A percentile compares a stretch with the other conserved stretches of the same genome.
These are phyloP conservation scores for Poecilia gillii DNA, from an alignment of 2,797 vertebrate genomes.

Conservation along the genomic window DNA sequence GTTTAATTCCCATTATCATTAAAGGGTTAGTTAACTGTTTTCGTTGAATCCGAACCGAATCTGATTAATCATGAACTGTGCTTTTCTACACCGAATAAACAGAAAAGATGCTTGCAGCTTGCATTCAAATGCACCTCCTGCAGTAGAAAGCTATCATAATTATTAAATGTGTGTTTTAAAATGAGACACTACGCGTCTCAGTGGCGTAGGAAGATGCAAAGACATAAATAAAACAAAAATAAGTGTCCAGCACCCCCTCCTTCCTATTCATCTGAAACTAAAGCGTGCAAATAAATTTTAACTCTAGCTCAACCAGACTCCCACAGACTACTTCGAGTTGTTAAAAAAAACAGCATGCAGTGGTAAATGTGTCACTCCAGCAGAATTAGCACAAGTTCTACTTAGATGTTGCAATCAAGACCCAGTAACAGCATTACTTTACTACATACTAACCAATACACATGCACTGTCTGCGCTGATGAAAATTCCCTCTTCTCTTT, in stretches of 20 bases:
- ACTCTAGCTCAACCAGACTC: neutral
- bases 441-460: neutral
- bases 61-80: neutral
- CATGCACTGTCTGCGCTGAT: neutral
- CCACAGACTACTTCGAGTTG: neutral
- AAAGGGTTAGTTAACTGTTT: neutral
- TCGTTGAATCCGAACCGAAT: neutral
- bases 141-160: neutral
- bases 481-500: neutral
- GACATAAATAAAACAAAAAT: neutral
- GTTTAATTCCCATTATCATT: neutral
- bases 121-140: neutral
- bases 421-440: neutral
- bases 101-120: neutral
- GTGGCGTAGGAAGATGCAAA: neutral
- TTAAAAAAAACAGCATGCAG: neutral
- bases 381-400: neutral
- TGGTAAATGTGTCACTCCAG: neutral
- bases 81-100: neutral
- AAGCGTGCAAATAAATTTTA: neutral
- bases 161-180: neutral
- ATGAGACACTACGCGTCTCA: neutral
- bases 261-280: neutral
- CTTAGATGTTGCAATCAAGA: neutral
- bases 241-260: neutral